A percentile compares a stretch with the other conserved stretches of the same genome.
phyloP scores from a whole-genome alignment of 1,140 invertebrate genomes.

The Rhopalosiphum padi region DNA sequence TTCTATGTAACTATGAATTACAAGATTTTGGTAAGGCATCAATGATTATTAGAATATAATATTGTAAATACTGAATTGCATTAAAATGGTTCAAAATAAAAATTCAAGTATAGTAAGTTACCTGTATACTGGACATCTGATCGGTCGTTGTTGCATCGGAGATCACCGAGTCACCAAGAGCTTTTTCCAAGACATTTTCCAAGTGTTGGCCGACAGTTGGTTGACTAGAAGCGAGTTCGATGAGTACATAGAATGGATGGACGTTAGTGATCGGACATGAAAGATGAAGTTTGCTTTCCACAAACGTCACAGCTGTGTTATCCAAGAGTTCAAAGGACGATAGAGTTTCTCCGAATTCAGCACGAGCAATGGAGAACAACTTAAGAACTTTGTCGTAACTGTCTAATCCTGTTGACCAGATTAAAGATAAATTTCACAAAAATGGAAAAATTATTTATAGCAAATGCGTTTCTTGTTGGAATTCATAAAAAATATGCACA shows the following conservation, averaged over 20 bases:
- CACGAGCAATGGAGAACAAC: constrained; percentile 76
- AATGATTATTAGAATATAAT: too few species aligned
- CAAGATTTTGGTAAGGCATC: too few species aligned
- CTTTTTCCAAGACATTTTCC: constrained; percentile 35
- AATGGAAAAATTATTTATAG: neutral
- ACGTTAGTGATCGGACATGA: constrained; percentile 64
- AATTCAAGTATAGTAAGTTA: neutral
- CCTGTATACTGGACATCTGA: constrained; percentile 19
- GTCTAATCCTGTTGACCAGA: constrained; percentile 70
- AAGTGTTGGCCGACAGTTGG: neutral
- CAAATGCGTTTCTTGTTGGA: neutral
- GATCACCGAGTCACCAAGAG: constrained; percentile 1
- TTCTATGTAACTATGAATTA: neutral
- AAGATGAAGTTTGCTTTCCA: constrained; percentile 55
- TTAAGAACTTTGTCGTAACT: constrained; percentile 80
- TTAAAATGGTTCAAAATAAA: neutral
- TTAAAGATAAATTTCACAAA: neutral
- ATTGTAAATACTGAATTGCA: neutral
- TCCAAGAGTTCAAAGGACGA: constrained; percentile 96
- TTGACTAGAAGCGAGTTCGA: constrained; percentile 87
- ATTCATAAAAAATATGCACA: neutral
- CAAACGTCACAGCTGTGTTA: constrained; percentile 68
- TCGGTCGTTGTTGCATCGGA: constrained; percentile 36
- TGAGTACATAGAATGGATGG: constrained; percentile 84
- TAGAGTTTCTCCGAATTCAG: constrained; percentile 83